Percentiles rank a stretch among this genome's conserved stretches.
phyloP scores from a whole-genome alignment of 2,113 vertebrate genomes.

The Toxotes jaculatrix region DNA sequence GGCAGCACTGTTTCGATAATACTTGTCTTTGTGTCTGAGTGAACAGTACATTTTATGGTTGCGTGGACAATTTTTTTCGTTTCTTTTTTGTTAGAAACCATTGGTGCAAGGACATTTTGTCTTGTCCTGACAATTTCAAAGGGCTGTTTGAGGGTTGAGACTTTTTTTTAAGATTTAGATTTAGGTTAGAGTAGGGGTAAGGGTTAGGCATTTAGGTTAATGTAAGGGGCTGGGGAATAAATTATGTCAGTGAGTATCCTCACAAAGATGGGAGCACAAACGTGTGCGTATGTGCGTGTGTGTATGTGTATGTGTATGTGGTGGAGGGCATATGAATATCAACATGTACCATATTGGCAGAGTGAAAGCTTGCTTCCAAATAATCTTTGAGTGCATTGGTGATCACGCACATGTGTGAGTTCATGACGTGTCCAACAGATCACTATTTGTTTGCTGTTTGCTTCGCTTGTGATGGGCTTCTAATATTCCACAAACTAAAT shows the following conservation, averaged over 20 bases:
- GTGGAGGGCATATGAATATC: constrained; percentile 12
- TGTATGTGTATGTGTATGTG: constrained; percentile 18
- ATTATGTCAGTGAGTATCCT: too few relatives aligned
- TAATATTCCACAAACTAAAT: constrained; percentile 12
- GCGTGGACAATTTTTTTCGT: neutral
- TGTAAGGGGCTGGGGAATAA: too few relatives aligned
- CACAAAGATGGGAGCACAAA: too few relatives aligned
- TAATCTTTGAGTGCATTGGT: constrained; percentile 28
- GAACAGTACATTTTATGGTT: neutral
- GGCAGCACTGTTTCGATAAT: constrained; percentile 5
- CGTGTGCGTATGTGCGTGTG: neutral
- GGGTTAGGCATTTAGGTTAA: too few relatives aligned
- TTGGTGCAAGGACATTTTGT: neutral
- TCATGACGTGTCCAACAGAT: neutral
- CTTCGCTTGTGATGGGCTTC: neutral
- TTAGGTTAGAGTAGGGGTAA: too few relatives aligned
- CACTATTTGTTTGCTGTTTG: constrained; percentile 11
- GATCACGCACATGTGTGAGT: constrained; percentile 21
- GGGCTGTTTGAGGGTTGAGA: neutral
- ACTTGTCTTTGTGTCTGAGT: neutral
- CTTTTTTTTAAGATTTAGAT: too few relatives aligned
- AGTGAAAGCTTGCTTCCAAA: neutral
- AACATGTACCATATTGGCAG: constrained; percentile 21
- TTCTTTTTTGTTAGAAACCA: neutral
- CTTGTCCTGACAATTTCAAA: neutral